Evolutionary conservation across 2,113 vertebrate species (phyloP).

Genomic region (Gallinago media): DNA sequence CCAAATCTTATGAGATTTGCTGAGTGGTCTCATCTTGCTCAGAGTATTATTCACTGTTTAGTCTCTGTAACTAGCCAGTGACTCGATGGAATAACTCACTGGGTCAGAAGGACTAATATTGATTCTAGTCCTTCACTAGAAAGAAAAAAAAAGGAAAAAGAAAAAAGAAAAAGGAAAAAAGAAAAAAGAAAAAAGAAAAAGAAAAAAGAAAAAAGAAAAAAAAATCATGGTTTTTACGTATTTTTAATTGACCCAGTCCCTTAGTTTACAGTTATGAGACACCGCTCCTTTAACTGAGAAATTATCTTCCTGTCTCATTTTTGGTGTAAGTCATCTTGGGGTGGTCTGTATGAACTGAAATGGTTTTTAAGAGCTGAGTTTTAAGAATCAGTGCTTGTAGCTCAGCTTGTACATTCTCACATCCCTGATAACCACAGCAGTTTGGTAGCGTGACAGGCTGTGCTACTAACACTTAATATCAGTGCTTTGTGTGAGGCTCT

Average conservation of each 20-base stretch:
- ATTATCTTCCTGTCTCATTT: background rate
- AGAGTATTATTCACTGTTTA: background rate
- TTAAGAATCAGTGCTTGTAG: background rate
- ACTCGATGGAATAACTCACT: background rate
- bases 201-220: background rate
- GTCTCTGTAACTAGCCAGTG: background rate
- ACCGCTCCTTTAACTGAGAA: background rate
- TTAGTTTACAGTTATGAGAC: background rate
- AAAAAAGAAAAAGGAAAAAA: no score
- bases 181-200: background rate
- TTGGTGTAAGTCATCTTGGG: background rate
- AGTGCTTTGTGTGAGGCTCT: background rate
- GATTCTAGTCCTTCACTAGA: background rate
- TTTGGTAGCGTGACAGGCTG: background rate
- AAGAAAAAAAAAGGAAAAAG: background rate
- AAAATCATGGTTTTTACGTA: fast-evolving
- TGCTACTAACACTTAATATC: background rate
- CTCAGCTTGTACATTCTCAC: background rate
- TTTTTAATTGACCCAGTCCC: background rate
- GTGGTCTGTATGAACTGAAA: background rate
- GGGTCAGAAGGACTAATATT: background rate
- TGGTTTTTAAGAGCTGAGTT: background rate
- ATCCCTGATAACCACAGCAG: background rate
- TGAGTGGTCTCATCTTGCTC: background rate
- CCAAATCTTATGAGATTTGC: background rate